A percentile compares a stretch with the other conserved stretches of the same genome.
phyloP scores from a whole-genome alignment of 2,888 invertebrate species.

The Temnothorax rugatulus region DNA sequence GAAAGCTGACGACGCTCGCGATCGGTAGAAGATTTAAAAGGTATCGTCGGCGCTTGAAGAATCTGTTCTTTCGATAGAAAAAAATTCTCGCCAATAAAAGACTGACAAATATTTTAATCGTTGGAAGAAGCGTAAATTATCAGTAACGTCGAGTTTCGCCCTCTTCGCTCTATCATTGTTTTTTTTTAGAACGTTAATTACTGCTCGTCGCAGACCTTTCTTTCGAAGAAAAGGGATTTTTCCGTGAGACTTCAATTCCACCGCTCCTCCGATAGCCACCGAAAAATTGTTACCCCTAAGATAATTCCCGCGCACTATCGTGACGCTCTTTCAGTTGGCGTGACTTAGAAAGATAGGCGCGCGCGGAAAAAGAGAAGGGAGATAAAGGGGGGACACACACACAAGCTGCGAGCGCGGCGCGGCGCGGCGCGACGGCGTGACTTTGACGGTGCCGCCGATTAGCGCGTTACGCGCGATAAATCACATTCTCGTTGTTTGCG shows the following conservation, averaged over 20 bases:
- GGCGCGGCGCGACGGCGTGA: slow-evolving; percentile 19
- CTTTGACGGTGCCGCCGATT: slow-evolving; percentile 51
- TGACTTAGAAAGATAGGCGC: slow-evolving; percentile 41
- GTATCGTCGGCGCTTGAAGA: not conserved
- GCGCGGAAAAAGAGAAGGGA: slow-evolving; percentile 37
- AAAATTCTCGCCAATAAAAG: not conserved
- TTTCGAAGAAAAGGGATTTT: not conserved
- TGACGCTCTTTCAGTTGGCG: not conserved
- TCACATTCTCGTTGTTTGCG: slow-evolving; percentile 46
- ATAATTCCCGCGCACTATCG: slow-evolving; percentile 16
- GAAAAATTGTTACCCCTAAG: not conserved
- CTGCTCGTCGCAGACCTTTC: too few relatives aligned
- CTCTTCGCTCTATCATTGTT: not conserved
- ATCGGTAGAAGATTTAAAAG: not conserved
- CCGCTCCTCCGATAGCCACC: not conserved
- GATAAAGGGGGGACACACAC: slow-evolving; percentile 43
- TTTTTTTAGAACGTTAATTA: not conserved
- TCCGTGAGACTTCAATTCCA: not conserved
- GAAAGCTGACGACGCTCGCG: not conserved
- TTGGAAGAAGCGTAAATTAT: not conserved
- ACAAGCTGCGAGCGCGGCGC: not conserved
- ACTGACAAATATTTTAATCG: not conserved
- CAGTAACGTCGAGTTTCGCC: not conserved
- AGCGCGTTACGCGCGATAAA: slow-evolving; percentile 56
- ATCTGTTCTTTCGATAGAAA: not conserved